Evolutionary conservation across 2,888 invertebrate genomes (phyloP).

Genomic region (Lepidocyrtoides sp.): DNA sequence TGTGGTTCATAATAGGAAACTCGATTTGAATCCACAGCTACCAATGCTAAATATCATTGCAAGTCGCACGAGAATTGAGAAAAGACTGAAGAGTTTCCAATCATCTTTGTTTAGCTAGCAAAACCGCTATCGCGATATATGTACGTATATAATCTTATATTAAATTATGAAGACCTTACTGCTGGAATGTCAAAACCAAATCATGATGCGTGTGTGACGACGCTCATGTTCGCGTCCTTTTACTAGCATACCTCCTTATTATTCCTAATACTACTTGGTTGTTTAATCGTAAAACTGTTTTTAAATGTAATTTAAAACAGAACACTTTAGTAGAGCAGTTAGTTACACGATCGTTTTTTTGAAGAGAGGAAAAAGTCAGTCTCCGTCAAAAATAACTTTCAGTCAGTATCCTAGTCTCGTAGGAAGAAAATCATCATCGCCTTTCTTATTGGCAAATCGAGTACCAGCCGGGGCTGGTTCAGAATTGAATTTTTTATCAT

Average conservation of each 20-base stretch:
- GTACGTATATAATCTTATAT: background rate
- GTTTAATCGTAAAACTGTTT: constrained; percentile 39
- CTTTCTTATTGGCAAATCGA: constrained; percentile 1
- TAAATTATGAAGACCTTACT: background rate
- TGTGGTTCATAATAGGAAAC: too few species aligned
- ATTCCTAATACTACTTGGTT: background rate
- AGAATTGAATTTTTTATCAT: constrained; percentile 25
- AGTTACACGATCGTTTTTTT: background rate
- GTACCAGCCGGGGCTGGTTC: constrained; percentile 5
- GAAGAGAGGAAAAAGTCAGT: constrained; percentile 49
- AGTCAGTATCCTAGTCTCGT: constrained; percentile 74
- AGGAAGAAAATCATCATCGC: constrained; percentile 39
- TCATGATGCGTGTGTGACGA: constrained; percentile 15
- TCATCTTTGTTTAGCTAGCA: constrained; percentile 30
- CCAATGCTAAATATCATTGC: background rate
- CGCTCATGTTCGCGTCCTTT: background rate
- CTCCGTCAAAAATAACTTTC: constrained; percentile 58
- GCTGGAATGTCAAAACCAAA: constrained; percentile 8
- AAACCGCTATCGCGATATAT: background rate
- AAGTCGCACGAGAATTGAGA: constrained; percentile 27
- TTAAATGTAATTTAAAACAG: constrained; percentile 5
- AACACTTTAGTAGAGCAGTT: background rate
- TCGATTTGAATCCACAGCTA: too few species aligned
- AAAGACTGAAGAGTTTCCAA: background rate
- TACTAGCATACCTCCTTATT: background rate